These are phyloP conservation scores for Diachasma alloeum DNA, from an alignment of 1,140 invertebrate genomes.

Conservation along the genomic window DNA sequence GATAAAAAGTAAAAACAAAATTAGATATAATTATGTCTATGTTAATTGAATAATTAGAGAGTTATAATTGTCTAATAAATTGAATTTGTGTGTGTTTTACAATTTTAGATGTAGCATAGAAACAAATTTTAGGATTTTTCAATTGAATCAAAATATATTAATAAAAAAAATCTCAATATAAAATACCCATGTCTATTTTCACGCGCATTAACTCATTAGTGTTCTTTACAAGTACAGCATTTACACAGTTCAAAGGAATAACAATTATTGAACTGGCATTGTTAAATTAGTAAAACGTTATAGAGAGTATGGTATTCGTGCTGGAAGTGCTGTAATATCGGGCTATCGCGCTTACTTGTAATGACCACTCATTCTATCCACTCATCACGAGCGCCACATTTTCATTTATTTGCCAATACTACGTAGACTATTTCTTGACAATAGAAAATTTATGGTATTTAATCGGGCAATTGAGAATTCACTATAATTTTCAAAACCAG, in stretches of 20 bases:
- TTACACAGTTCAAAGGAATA: too few species aligned
- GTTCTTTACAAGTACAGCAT: constrained; percentile 46
- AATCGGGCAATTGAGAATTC: background rate
- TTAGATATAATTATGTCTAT: constrained; percentile 3
- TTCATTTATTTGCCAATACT: background rate
- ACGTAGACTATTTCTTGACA: background rate
- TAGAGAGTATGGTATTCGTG: background rate
- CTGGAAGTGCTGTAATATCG: background rate
- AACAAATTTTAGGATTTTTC: constrained; percentile 50
- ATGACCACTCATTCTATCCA: constrained; percentile 15
- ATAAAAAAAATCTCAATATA: background rate
- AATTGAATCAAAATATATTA: constrained; percentile 51
- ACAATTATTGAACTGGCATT: background rate
- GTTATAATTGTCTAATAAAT: constrained; percentile 7
- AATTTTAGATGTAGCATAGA: constrained; percentile 29
- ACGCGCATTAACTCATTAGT: constrained; percentile 17
- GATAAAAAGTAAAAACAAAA: background rate
- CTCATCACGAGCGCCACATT: constrained; percentile 17
- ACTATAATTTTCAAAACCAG: background rate
- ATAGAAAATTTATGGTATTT: background rate
- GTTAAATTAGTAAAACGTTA: background rate
- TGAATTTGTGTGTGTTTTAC: background rate
- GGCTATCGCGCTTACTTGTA: constrained; percentile 4
- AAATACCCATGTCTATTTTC: constrained; percentile 32
- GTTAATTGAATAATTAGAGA: background rate